Conservation (phyloP, 2,888 invertebrate species). For the Meandrusa payeni region DNA sequence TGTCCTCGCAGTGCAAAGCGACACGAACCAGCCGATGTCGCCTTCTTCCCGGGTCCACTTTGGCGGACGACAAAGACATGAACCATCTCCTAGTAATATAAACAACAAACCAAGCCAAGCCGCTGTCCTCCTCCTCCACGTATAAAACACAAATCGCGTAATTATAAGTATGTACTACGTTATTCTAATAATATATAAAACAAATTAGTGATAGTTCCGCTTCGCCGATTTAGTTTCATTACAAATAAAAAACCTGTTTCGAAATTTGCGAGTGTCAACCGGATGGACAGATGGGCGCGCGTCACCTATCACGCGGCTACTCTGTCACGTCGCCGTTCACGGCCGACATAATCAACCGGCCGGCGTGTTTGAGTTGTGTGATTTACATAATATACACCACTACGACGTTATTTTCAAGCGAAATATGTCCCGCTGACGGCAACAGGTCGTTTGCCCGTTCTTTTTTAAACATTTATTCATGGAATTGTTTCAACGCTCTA, state of each 20-base stretch:
- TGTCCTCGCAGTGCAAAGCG: too few relatives aligned
- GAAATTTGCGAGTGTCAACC: neutral
- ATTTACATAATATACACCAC: slow-evolving; percentile 19
- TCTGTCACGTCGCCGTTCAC: slow-evolving; percentile 10
- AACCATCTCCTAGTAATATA: too few relatives aligned
- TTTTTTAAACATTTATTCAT: slow-evolving; percentile 20
- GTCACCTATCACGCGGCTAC: slow-evolving; percentile 12
- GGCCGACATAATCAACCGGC: slow-evolving; percentile 6
- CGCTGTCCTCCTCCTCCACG: too few relatives aligned
- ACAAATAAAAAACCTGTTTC: neutral
- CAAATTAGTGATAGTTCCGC: too few relatives aligned
- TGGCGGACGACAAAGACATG: too few relatives aligned
- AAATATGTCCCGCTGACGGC: slow-evolving; percentile 10
- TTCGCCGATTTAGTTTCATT: too few relatives aligned
- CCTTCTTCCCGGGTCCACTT: too few relatives aligned
- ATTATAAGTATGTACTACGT: too few relatives aligned
- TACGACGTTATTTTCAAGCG: slow-evolving; percentile 16
- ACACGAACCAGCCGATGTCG: too few relatives aligned
- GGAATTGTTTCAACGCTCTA: slow-evolving; percentile 17
- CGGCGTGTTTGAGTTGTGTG: slow-evolving; percentile 6
- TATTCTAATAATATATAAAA: too few relatives aligned
- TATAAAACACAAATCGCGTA: too few relatives aligned
- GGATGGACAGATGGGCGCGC: slow-evolving; percentile 1
- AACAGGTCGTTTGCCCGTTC: slow-evolving; percentile 19
- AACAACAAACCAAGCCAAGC: too few relatives aligned